These are phyloP conservation scores for Caenorhabditis sinica DNA, from an alignment of 2,888 invertebrate genomes.

Conservation along the genomic window DNA sequence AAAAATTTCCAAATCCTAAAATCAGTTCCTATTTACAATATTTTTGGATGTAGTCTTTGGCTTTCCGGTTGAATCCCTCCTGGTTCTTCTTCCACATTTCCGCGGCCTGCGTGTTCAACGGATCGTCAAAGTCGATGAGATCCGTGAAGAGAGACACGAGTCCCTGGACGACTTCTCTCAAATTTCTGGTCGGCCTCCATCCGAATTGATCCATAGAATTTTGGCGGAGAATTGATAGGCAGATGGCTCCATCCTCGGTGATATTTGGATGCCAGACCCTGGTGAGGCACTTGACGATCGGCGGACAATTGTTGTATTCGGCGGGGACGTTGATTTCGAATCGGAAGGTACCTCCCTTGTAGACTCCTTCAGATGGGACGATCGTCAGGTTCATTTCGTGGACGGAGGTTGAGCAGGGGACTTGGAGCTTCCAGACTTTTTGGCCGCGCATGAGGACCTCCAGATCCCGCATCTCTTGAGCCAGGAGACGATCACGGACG, in stretches of 20 bases:
- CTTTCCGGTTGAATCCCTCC: conserved; percentile 68
- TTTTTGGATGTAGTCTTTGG: conserved; percentile 69
- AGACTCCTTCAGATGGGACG: conserved; percentile 91
- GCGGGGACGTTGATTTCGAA: conserved; percentile 93
- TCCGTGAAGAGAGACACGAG: conserved; percentile 94
- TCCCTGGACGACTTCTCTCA: conserved; percentile 88
- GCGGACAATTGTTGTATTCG: conserved; percentile 98
- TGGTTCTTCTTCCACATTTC: conserved; percentile 66
- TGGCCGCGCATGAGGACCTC: conserved; percentile 88
- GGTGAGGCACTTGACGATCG: conserved; percentile 92
- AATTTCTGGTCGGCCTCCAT: conserved; percentile 78
- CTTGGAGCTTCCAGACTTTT: conserved; percentile 89
- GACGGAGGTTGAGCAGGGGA: conserved; percentile 91
- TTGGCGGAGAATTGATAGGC: conserved; percentile 92
- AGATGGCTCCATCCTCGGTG: conserved; percentile 93
- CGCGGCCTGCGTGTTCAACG: conserved; percentile 87
- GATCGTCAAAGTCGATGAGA: conserved; percentile 96
- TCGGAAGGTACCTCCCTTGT: conserved; percentile 92
- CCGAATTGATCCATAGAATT: conserved; percentile 93
- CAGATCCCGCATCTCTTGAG: conserved; percentile 89
- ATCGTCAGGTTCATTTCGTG: conserved; percentile 89
- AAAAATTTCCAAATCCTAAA: no score
- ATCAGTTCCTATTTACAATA: conserved; percentile 53
- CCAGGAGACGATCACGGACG: conserved; percentile 80
- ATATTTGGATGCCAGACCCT: conserved; percentile 97